These are phyloP conservation scores for Lindbergichthys nudifrons DNA, from an alignment of 2,797 vertebrate species.

Conservation along the genomic window DNA sequence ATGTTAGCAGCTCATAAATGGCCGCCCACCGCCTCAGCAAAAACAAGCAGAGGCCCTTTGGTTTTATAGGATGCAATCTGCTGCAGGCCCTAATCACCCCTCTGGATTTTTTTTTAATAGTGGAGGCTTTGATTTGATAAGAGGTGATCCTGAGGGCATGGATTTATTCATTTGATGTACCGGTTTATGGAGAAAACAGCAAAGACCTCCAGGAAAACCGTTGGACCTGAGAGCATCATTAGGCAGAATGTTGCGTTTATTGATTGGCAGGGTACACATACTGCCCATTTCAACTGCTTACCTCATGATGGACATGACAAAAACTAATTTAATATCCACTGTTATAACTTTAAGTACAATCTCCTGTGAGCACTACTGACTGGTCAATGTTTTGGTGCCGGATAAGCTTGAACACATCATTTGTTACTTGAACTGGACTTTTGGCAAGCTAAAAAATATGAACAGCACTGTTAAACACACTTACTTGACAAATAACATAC, in stretches of 20 bases:
- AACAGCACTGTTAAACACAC: background rate
- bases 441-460: background rate
- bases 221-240: background rate
- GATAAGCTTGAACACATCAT: background rate
- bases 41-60: conserved; percentile 60
- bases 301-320: background rate
- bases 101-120: conserved; percentile 26
- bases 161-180: background rate
- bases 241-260: fast-evolving
- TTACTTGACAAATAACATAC: background rate
- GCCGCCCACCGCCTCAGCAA: conserved; percentile 66
- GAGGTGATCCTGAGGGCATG: conserved; percentile 5
- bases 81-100: conserved; percentile 30
- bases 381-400: background rate
- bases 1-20: conserved; percentile 82
- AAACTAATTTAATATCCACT: background rate
- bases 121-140: conserved; percentile 35
- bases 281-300: background rate
- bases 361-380: no score
- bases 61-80: conserved; percentile 47
- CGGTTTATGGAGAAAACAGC: conserved; percentile 4
- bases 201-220: background rate
- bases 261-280: background rate
- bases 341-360: background rate
- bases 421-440: background rate